A percentile compares a stretch with the other conserved stretches of the same genome.
Conservation (phyloP, 2,888 invertebrate genomes). For the Troilus luridus region DNA sequence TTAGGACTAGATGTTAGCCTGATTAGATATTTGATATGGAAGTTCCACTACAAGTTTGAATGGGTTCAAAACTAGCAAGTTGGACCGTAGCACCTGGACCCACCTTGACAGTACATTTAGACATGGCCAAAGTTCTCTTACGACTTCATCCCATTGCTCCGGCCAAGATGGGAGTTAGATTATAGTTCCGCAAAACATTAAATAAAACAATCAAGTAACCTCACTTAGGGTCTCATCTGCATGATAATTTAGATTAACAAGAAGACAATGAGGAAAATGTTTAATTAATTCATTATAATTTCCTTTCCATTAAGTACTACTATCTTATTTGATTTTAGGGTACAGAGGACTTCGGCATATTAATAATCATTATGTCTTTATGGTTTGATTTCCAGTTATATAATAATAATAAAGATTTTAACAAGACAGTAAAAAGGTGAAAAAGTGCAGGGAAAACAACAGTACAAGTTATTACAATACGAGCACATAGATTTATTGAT, state of each 20-base stretch:
- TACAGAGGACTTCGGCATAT: too few species aligned
- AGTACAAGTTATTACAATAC: too few species aligned
- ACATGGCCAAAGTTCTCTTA: conserved; percentile 35
- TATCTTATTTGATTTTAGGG: not conserved
- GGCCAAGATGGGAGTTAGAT: conserved; percentile 8
- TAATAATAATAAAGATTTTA: too few species aligned
- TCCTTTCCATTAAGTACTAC: not conserved
- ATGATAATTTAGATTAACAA: not conserved
- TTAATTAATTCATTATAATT: not conserved
- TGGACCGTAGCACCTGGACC: conserved; percentile 37
- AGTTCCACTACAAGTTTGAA: conserved; percentile 51
- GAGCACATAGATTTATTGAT: too few species aligned
- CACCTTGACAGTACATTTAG: conserved; percentile 33
- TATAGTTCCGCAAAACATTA: not conserved
- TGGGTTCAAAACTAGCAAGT: conserved; percentile 48
- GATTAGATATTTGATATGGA: conserved; percentile 55
- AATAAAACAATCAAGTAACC: not conserved
- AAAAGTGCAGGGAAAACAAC: too few species aligned
- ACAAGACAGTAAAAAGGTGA: too few species aligned
- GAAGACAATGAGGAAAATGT: not conserved
- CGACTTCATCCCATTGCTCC: conserved; percentile 10
- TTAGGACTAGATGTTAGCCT: conserved; percentile 50
- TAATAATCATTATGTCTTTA: too few species aligned
- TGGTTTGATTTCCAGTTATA: too few species aligned
- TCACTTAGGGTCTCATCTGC: not conserved